phyloP scores from a whole-genome alignment of 2,888 invertebrate species.

The Caenorhabditis angaria region DNA sequence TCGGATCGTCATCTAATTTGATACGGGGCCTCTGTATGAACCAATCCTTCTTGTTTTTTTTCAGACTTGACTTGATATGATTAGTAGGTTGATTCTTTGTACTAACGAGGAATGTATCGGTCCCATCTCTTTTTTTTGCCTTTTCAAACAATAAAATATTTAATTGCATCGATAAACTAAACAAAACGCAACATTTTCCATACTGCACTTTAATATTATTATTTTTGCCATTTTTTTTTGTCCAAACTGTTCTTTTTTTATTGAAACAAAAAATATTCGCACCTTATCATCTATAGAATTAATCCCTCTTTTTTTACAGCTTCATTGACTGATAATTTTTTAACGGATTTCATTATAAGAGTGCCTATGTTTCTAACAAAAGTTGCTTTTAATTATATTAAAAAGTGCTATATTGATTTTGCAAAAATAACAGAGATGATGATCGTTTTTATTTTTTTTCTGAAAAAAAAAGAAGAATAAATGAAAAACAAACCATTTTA shows the following conservation, averaged over 20 bases:
- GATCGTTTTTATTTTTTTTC: too few relatives aligned
- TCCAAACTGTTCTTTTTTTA: not conserved
- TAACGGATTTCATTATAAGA: too few relatives aligned
- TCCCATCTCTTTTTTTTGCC: not conserved
- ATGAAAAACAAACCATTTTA: too few relatives aligned
- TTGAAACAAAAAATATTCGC: too few relatives aligned
- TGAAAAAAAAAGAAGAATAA: too few relatives aligned
- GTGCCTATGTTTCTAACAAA: too few relatives aligned
- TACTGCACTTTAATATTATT: not conserved
- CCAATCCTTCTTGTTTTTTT: not conserved
- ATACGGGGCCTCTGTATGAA: not conserved
- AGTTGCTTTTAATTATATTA: too few relatives aligned
- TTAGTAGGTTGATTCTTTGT: not conserved
- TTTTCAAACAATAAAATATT: not conserved
- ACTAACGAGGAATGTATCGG: not conserved
- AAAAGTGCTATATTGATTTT: too few relatives aligned
- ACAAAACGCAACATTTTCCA: conserved; percentile 1
- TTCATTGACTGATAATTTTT: too few relatives aligned
- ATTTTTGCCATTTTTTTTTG: not conserved
- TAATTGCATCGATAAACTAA: conserved; percentile 2
- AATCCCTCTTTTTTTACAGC: too few relatives aligned
- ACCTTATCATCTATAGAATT: too few relatives aligned
- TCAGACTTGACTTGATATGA: not conserved
- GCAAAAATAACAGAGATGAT: too few relatives aligned
- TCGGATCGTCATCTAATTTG: not conserved